Evolutionary conservation across 92 coral and sea anemone genomes (phyloP), one percentile per base, ranked within the genome.

Genomic region (Epizoanthus illoricatus): DNA sequence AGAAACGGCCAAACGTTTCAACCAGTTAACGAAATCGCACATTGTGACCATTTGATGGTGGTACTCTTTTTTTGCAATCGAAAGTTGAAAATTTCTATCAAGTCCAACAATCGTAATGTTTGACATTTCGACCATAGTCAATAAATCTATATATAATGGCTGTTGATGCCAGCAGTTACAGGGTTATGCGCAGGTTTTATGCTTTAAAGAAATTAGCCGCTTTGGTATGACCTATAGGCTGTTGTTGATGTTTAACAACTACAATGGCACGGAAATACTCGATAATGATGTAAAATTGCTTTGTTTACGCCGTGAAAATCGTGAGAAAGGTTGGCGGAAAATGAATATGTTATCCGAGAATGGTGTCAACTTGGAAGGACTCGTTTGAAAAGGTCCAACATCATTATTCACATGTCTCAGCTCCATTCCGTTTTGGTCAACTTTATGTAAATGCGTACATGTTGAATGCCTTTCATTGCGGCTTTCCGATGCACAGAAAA

Each of bases 181-280:
- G 82, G 82, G 82, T 78, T 63, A 78, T 78, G 82, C 64, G 58
- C 82, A 78, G 69, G 82, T 63, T 78, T 78, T 78, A 19, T 78
- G 82, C 67, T 24, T 66, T 78, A 78, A 78, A 63, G 82, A 78
- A 78, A 78, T 78, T 62, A 78, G 82, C 69, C 70, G 59, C 65
- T 78, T 78, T 78, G 21, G 71, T 12, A 11, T 78, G 82, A 78
- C 82, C 82, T 45, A 59, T 49, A 2, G 59, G 28, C 65, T 21
- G 82, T 76, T 76, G 81, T 78, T 78, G 71, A 63, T 63, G 58
- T 78, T 78, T 62, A 43, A 63, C 58, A 21, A 39, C 43, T n/a
- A 78, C 82, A 78, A 62, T 20, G 55, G 71, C 17, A 20, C 82
- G 82, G 82, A 78, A 63, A 78, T 49, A 5, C 82, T 24, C 47